Conservation (phyloP, 2,797 vertebrate genomes). For the Heliangelus exortis region DNA sequence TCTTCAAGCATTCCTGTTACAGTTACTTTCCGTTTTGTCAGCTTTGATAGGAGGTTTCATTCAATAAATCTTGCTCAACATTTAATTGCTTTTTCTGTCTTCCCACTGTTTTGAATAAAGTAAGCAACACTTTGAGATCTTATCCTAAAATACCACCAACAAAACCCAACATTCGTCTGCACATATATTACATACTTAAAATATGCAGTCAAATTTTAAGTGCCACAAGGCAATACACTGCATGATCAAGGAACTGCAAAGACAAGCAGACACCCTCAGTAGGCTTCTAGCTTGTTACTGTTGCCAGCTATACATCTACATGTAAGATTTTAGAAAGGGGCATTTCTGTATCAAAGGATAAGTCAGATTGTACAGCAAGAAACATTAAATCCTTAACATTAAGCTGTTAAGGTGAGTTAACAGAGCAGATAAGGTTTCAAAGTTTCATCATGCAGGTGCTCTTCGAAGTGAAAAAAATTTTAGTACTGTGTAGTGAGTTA, state of each 20-base stretch:
- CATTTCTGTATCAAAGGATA: conserved; percentile 2
- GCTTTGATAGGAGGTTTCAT: not conserved
- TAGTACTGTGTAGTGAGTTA: not conserved
- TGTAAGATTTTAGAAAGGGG: not conserved
- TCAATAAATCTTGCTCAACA: not conserved
- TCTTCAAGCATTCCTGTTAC: not conserved
- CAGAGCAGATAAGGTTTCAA: not conserved
- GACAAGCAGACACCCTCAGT: not conserved
- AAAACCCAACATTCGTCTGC: not conserved
- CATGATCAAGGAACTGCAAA: not conserved
- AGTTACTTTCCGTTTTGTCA: not conserved
- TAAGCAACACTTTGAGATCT: not conserved
- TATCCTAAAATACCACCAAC: not conserved
- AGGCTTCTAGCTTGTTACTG: not conserved
- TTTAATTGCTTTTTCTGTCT: not conserved
- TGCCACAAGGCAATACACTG: not conserved
- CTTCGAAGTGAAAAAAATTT: not conserved
- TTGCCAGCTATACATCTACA: not conserved
- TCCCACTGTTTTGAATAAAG: not conserved
- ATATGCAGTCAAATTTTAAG: not conserved
- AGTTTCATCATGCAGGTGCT: not conserved
- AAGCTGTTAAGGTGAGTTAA: not conserved
- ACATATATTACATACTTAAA: not conserved
- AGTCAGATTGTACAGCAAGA: conserved; percentile 4
- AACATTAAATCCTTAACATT: not conserved